Base-by-base conservation (phyloP, 1,140 invertebrate species). In the Anoplolepis gracilipes region DNA sequence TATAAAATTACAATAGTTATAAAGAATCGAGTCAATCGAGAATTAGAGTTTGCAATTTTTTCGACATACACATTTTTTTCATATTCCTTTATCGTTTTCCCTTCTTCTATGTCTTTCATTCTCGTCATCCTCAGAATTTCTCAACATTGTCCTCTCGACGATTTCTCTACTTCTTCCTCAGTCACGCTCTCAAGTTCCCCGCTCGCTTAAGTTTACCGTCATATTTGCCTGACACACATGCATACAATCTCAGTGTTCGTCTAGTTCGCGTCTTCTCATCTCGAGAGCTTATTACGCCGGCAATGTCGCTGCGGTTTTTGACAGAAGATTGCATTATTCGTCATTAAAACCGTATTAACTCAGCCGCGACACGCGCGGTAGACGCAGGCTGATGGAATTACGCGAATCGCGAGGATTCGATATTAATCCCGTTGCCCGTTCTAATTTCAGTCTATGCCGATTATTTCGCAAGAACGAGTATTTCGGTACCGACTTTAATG, bases 341-440 rank as follows among this genome's bases (percentile, higher is more conserved):
- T 62, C 77, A 87, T 89, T 89, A 90, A 91, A 89, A 91, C 77
- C 86, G 64, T 88, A 88, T 85, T 87, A 88, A 75, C 79, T 79
- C 73, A 30, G 30, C 61, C 22, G 57, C 49, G 86, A 33, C 84
- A 75, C 62, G 4, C 84, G 75, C 49, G 46, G 11, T 25, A 78
- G 36, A 61, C 85, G 64, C 36, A 59, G n/a, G 87, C 87, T 88
- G 70, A 28, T 69, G 84, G 36, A 85, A 85, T 84, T 87, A 73
- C 33, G 25, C 67, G 67, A 84, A 87, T 46, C 75, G 61, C 33
- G 75, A 84, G 73, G 82, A 79, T 82, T 55, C 78, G 67, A 82
- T 82, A 82, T 82, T 82, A 82, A 82, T 73, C 49, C 78, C 39
- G 36, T 70, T 25, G 33, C 49, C 19, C 49, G 78, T 55, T 82